Conservation (phyloP, 2,797 vertebrate genomes). For the Bufotes viridis region DNA sequence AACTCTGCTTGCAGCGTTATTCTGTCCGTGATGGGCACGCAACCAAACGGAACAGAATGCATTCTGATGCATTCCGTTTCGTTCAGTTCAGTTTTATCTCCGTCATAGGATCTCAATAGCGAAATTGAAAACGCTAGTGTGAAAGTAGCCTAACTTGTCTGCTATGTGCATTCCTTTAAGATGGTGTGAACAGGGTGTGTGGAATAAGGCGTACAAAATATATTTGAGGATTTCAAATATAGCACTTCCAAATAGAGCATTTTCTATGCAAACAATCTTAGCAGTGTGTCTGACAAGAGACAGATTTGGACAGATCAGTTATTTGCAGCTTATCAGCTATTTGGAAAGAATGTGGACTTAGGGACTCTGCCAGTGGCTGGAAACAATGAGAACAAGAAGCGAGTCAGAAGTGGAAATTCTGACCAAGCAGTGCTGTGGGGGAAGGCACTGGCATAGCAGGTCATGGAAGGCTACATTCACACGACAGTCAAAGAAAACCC, state of each 20-base stretch:
- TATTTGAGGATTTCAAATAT: background rate
- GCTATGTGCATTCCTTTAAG: background rate
- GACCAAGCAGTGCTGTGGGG: background rate
- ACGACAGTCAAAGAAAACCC: no score
- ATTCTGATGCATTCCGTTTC: no score
- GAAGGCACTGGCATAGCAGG: background rate
- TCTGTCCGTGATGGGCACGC: no score
- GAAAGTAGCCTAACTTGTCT: no score
- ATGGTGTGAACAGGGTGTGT: background rate
- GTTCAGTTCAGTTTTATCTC: no score
- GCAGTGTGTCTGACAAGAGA: conserved; percentile 16
- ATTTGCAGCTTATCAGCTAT: conserved; percentile 29
- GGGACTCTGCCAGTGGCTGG: background rate
- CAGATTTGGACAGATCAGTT: conserved; percentile 15
- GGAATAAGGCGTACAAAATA: background rate
- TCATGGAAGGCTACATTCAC: no score
- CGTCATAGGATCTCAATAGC: no score
- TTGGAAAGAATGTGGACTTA: conserved; percentile 34
- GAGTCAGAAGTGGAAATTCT: background rate
- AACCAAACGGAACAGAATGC: no score
- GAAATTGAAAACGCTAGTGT: no score
- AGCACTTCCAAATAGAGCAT: conserved; percentile 18
- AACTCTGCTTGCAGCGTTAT: no score
- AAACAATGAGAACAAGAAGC: background rate
- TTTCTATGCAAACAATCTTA: conserved; percentile 17